Evolutionary conservation across 1,140 invertebrate species (phyloP), one percentile per base, ranked within the genome.

Genomic region (Ips typographus): DNA sequence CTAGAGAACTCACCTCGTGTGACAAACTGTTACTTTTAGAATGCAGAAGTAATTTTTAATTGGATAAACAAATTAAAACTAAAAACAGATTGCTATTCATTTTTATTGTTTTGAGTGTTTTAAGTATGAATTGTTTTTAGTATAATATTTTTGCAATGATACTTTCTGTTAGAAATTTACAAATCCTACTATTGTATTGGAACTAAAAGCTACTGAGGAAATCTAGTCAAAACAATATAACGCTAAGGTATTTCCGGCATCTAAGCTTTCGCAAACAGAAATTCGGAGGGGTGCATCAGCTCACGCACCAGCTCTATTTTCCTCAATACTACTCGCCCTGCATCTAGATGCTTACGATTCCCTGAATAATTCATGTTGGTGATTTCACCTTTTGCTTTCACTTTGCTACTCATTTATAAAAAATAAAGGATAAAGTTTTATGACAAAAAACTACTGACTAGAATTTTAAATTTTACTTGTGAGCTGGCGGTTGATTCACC

Each of bases 301-400:
- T 58, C 56, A 58, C 56, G 56, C 56, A 58, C 56, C 56, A 40
- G 38, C 7, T 6, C 56, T 58, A 40, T 58, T 41, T 58, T 58
- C 37, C 40, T 38, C 22, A 40, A 58, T 58, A 58, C 38, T 2
- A 38, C 40, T 58, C 56, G 38, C 56, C 56, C 56, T 40, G 56
- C 56, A 58, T 58, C 38, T 58, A 7, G 56, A 58, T 58, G 37
- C 40, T 58, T 36, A n/a, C 38, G 40, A 41, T 58, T 58, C 39
- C 40, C 40, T 58, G 56, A 58, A 58, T 58, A 40, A 58, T 58
- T 58, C 56, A 58, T 40, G 40, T 8, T 53, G 22, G 51, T 4
- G 37, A 53, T 53, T 7, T 4, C 5, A 41, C 36, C 36, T 58
- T 58, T 58, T 22, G 8, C 52, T 55, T 55, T 55, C 37, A 36